Percentiles rank a stretch among this genome's conserved stretches.
Conservation (phyloP, 2,888 invertebrate genomes). For the Apamea crenata region DNA sequence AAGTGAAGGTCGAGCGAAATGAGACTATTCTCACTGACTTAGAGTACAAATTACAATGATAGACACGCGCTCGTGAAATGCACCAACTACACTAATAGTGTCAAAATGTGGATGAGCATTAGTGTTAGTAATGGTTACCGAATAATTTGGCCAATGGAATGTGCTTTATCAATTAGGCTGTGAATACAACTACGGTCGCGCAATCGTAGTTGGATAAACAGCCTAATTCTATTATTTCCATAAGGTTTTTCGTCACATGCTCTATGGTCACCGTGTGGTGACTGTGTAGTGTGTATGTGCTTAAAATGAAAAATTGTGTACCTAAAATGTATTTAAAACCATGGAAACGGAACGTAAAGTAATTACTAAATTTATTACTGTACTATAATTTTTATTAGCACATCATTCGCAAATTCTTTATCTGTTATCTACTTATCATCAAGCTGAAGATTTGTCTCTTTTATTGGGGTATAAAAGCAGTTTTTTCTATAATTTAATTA, state of each 20-base stretch:
- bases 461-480: constrained; percentile 27
- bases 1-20: not conserved
- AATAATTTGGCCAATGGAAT: not conserved
- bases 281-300: not conserved
- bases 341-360: not conserved
- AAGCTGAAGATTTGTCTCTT: constrained; percentile 20
- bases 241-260: not conserved
- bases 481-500: not conserved
- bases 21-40: not conserved
- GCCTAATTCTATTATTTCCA: not conserved
- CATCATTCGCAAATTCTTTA: not conserved
- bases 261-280: too few species aligned
- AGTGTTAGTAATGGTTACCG: not conserved
- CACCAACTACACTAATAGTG: not conserved
- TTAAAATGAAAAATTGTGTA: not conserved
- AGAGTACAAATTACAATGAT: not conserved
- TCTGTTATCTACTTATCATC: not conserved
- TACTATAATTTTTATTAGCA: not conserved
- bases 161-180: constrained; percentile 5
- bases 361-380: not conserved
- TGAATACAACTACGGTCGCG: constrained; percentile 14
- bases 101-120: not conserved
- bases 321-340: not conserved
- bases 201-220: constrained; percentile 28
- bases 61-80: not conserved